Evolutionary conservation across 1,140 invertebrate genomes (phyloP), one percentile per base, ranked within the genome.

Genomic region (Bradynema listronoti): DNA sequence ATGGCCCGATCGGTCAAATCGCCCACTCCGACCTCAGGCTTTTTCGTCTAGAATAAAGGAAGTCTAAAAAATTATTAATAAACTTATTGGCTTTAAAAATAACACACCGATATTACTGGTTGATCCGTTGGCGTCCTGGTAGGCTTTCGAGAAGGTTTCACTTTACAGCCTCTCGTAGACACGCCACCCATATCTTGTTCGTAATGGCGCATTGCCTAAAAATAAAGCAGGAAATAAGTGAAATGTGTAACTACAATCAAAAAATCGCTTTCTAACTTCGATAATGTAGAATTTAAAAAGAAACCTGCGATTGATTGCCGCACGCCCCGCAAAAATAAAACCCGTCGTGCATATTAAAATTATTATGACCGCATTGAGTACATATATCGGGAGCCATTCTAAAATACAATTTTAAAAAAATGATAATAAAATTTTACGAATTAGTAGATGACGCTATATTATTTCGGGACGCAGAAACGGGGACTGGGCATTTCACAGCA

Each of bases 281-380:
- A 19, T 50, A 19, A 3, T 9, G 9, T 50, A 32, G 16, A 3
- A 50, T 25, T 19, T 19, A 5, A 50, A 50, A 50, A 50, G 34
- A 4, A 30, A 50, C 47, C 4, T 19, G 16, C 19, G 47, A 50
- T 50, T 50, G 47, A 27, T n/a, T 50, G 29, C 47, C 47, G 47
- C 47, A 50, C 27, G 34, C 16, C 16, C 34, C 34, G 27, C 47
- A 50, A 32, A 50, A 50, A n/a, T 19, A 50, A 29, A 19, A 50
- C n/a, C 47, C 47, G 27, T 50, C 47, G 19, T 30, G 16, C 47
- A 50, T 9, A n/a, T 25, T 30, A 32, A 50, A 50, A 24, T 50
- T 32, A 19, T 3, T 50, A 3, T 25, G 34, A 24, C 47, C 47
- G 27, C 47, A 50, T 5, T 50, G 16, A 2, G 34, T 32, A 32